Evolutionary conservation across 2,797 vertebrate genomes (phyloP), one percentile per base, ranked within the genome.

Genomic region (Knipowitschia caucasica): DNA sequence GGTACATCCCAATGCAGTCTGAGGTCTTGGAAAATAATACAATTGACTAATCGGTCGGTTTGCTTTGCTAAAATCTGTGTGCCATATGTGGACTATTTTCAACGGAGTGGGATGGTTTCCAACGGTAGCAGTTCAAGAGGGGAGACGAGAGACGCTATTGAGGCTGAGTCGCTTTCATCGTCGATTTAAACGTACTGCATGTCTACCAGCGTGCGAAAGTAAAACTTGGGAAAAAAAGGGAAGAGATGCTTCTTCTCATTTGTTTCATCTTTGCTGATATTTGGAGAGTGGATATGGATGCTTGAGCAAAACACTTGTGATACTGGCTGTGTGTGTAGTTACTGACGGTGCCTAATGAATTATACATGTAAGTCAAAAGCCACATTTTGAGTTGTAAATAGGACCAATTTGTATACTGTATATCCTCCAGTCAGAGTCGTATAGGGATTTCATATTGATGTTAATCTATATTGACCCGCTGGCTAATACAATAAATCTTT

Each of bases 31-130:
- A 24, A 5, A 24, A 42, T 31, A 50, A 33, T 53, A 23, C 29
- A 30, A 39, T 38, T 10, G n/a, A 15, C 7, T 47, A 25, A 59
- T 61, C 69, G 6, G 1, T 1, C 6, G 24, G 53, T 43, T 44
- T 26, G 66, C 59, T 52, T 56, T 31, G 39, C 34, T 24, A 55
- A 58, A 33, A 57, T 53, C 45, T 36, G 53, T n/a, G 5, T 12
- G 27, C 50, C 50, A 53, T 8, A 31, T 53, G 58, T 54, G 50
- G 31, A 36, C 2, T 31, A 1, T 24, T 38, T 50, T 15, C n/a
- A 24, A 43, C 24, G 40, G 12, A 26, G 52, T 36, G 26, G 26
- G 2, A 18, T 38, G 23, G 15, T 39, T 36, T 14, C 0, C 18
- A 53, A 40, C 45, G 25, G 31, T 35, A 34, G 27, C 52, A 15